phyloP scores from a whole-genome alignment of 64 coral and sea anemone genomes.

The Trachythela sp. region DNA sequence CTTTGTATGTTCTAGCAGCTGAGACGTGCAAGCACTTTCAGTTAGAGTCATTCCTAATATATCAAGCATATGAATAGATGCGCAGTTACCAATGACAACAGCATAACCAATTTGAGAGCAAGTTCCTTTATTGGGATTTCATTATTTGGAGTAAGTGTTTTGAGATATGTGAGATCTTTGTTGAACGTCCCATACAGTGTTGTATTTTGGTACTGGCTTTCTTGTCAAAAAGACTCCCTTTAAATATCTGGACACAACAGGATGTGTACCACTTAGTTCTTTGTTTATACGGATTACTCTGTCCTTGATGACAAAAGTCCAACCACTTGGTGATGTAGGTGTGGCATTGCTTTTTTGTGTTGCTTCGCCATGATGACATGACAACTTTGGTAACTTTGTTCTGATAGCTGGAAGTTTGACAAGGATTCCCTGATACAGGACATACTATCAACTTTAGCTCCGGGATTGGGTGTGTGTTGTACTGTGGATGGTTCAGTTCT shows the following conservation, averaged over 20 bases:
- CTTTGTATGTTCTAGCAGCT: no score
- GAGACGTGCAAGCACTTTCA: no score
- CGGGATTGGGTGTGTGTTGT: background rate
- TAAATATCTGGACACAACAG: slow-evolving; percentile 34
- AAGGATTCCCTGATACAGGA: slow-evolving; percentile 52
- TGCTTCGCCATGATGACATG: slow-evolving; percentile 43
- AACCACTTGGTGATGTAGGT: slow-evolving; percentile 42
- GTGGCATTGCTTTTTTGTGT: slow-evolving; percentile 42
- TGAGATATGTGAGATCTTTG: slow-evolving; percentile 9
- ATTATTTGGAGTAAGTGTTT: slow-evolving; percentile 22
- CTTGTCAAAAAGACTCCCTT: slow-evolving; percentile 34
- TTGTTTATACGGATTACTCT: slow-evolving; percentile 19
- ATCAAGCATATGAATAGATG: no score
- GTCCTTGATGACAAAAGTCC: slow-evolving; percentile 51
- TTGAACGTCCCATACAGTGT: slow-evolving; percentile 32
- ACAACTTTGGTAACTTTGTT: slow-evolving; percentile 40
- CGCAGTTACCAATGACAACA: no score
- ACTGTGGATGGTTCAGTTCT: background rate
- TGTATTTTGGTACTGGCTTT: slow-evolving; percentile 19
- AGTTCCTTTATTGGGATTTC: background rate
- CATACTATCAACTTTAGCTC: slow-evolving; percentile 53
- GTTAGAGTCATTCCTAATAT: no score
- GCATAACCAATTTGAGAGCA: no score
- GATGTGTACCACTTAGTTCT: background rate
- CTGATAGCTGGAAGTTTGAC: slow-evolving; percentile 38